Conservation (phyloP, 2,797 vertebrate species). For the Hydrophis major region DNA sequence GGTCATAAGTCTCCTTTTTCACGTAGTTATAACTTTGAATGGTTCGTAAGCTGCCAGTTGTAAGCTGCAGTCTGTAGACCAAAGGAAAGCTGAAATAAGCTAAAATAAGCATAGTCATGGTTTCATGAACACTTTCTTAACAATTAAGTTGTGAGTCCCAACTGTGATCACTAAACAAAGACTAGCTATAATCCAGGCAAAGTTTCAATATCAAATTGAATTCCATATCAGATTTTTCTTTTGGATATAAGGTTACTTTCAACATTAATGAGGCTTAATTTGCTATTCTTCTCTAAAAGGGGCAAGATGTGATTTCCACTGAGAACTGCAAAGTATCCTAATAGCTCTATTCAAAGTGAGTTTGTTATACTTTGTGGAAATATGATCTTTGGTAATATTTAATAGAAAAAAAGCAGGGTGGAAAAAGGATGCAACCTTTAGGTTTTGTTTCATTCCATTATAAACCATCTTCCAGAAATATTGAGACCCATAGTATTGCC, state of each 20-base stretch:
- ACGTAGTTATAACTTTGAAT: neutral
- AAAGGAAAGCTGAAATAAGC: neutral
- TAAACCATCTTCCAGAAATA: neutral
- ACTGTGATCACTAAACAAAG: neutral
- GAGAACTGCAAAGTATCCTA: neutral
- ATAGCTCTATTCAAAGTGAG: neutral
- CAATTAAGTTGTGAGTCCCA: neutral
- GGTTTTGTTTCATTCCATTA: neutral
- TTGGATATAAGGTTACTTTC: neutral
- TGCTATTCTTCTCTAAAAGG: neutral
- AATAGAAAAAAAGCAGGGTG: neutral
- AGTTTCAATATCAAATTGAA: neutral
- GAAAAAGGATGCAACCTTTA: neutral
- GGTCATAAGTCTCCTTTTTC: neutral
- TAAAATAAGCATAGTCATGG: neutral
- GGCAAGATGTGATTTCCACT: neutral
- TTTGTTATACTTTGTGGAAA: neutral
- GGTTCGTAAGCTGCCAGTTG: neutral
- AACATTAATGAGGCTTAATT: neutral
- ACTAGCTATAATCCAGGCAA: neutral
- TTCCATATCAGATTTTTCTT: neutral
- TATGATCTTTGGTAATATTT: neutral
- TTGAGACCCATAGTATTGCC: neutral
- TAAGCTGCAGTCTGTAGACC: neutral
- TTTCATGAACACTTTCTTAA: neutral